Conservation (phyloP, 2,797 vertebrate genomes). For the Sebastes steindachneri region DNA sequence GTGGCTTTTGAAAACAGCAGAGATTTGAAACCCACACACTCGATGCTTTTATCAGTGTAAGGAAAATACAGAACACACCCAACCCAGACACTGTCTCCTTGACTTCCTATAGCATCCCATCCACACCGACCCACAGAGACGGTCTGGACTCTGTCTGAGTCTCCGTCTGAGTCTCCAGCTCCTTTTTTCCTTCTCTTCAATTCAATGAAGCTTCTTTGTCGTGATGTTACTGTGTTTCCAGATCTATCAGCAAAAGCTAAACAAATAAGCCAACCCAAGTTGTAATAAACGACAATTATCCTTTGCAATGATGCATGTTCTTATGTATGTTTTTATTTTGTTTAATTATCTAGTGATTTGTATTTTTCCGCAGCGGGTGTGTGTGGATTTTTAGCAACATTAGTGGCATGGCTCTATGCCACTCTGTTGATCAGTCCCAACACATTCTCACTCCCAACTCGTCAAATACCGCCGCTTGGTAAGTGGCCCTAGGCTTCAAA, state of each 20-base stretch:
- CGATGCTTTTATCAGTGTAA: constrained; percentile 23
- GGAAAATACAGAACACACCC: not conserved
- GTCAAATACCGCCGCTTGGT: too few species aligned
- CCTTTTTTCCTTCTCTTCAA: not conserved
- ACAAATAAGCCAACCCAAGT: not conserved
- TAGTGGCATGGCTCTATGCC: too few species aligned
- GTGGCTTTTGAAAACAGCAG: constrained; percentile 12
- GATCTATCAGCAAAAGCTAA: not conserved
- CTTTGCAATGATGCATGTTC: not conserved
- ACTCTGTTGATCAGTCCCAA: too few species aligned
- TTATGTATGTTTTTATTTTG: not conserved
- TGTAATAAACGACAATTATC: not conserved
- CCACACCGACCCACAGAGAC: not conserved
- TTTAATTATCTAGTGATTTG: not conserved
- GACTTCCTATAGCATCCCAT: not conserved
- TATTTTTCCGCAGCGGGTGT: not conserved
- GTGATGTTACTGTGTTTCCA: not conserved
- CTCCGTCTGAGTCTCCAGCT: not conserved
- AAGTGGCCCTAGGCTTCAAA: too few species aligned
- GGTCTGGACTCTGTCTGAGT: not conserved
- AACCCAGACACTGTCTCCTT: not conserved
- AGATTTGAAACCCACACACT: not conserved
- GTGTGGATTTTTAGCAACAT: too few species aligned
- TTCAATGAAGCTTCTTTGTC: not conserved
- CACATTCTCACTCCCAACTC: too few species aligned